Conservation (phyloP, 2,113 vertebrate genomes). For the Anarhynchus alexandrinus region DNA sequence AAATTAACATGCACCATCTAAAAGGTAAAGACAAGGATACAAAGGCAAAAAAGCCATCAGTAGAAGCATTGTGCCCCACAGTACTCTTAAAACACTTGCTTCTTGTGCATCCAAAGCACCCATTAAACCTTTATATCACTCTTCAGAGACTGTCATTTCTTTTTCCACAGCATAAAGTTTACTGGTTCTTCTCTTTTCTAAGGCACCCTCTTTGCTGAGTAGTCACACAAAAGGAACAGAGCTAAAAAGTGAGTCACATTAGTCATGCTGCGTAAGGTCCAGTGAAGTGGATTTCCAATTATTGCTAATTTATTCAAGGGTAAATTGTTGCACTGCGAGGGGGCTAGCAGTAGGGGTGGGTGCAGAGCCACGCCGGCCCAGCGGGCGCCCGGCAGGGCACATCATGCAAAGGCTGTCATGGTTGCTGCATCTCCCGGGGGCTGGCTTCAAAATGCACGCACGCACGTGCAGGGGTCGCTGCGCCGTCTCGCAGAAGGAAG, state of each 20-base stretch:
- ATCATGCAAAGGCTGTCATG: neutral
- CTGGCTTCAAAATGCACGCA: neutral
- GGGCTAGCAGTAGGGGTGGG: conserved; percentile 50
- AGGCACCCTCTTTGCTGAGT: conserved; percentile 26
- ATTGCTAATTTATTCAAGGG: conserved; percentile 66
- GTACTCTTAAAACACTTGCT: conserved; percentile 20
- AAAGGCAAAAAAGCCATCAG: conserved; percentile 38
- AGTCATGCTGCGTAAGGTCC: conserved; percentile 66
- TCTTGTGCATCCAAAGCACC: conserved; percentile 44
- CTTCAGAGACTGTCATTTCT: conserved; percentile 63
- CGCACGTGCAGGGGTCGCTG: neutral
- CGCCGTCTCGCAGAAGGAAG: neutral
- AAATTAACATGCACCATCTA: conserved; percentile 17
- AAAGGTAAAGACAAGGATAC: conserved; percentile 27
- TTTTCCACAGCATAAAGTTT: conserved; percentile 64
- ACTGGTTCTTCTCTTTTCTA: conserved; percentile 54
- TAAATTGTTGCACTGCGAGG: conserved; percentile 55
- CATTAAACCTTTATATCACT: conserved; percentile 54
- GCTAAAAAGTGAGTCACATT: conserved; percentile 64
- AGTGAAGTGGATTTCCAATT: conserved; percentile 64
- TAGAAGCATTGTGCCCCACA: neutral
- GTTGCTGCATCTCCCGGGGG: neutral
- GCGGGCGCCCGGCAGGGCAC: neutral
- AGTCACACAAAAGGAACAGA: conserved; percentile 54
- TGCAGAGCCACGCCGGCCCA: conserved; percentile 24